These are phyloP conservation scores for Scortum barcoo DNA, from an alignment of 2,113 vertebrate species.

Conservation along the genomic window DNA sequence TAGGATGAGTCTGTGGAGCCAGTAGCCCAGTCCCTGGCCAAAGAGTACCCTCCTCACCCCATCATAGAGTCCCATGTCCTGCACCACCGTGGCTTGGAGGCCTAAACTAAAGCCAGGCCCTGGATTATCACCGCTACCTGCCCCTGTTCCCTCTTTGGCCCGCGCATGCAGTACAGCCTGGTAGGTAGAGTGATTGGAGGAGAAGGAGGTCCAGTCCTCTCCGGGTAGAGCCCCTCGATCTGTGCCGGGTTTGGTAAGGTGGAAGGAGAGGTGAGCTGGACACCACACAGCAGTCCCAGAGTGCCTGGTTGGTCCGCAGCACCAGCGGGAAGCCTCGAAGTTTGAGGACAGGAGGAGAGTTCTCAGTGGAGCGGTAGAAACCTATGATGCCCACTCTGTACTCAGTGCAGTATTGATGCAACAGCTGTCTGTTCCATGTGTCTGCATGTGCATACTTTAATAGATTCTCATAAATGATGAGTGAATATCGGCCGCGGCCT, in stretches of 20 bases:
- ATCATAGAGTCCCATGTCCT: conserved; percentile 94
- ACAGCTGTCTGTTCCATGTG: conserved; percentile 93
- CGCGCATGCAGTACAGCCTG: conserved; percentile 92
- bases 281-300: conserved; percentile 92
- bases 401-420: conserved; percentile 97
- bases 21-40: conserved; percentile 95
- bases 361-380: conserved; percentile 96
- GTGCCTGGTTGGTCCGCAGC: conserved; percentile 91
- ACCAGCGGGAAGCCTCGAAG: conserved; percentile 91
- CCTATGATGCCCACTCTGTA: conserved; percentile 96
- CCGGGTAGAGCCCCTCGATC: conserved; percentile 92
- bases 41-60: conserved; percentile 95
- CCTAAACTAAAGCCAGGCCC: conserved; percentile 78
- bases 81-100: conserved; percentile 90
- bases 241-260: conserved; percentile 89
- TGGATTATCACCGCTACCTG: conserved; percentile 66
- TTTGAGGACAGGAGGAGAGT: conserved; percentile 87
- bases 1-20: conserved; percentile 95
- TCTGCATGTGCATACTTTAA: conserved; percentile 95
- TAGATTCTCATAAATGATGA: conserved; percentile 96
- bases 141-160: conserved; percentile 76
- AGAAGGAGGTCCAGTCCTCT: conserved; percentile 95
- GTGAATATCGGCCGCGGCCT: conserved; percentile 90
- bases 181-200: conserved; percentile 95
- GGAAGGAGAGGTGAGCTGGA: conserved; percentile 92